Conservation (phyloP, 2,113 vertebrate species). For the Promerops cafer region DNA sequence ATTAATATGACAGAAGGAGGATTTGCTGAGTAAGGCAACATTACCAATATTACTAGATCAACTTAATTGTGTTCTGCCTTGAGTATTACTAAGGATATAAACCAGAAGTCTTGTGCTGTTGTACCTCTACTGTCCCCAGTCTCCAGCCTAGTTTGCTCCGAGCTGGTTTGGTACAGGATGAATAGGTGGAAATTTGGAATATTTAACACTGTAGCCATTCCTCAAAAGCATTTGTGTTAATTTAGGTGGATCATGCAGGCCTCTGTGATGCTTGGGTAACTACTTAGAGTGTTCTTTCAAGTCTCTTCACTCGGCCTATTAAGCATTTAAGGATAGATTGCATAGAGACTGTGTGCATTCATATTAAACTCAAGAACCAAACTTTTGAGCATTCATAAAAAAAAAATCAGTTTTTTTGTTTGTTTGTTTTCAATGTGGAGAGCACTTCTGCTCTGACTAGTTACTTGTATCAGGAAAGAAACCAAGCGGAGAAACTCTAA, state of each 20-base stretch:
- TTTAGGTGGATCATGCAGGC: not conserved
- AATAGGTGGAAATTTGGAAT: not conserved
- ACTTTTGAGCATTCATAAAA: not conserved
- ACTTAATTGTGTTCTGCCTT: not conserved
- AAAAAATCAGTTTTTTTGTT: not conserved
- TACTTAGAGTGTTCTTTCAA: not conserved
- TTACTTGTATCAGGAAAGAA: not conserved
- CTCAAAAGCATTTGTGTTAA: not conserved
- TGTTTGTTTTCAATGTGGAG: not conserved
- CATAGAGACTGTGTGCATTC: not conserved
- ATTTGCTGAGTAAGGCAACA: not conserved
- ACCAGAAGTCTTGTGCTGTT: not conserved
- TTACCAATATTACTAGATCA: not conserved
- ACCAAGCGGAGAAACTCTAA: not conserved
- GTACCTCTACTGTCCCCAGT: rapidly evolving
- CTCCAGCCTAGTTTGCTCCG: not conserved
- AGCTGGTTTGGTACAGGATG: not conserved
- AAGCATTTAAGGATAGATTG: not conserved
- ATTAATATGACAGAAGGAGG: not conserved
- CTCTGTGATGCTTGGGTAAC: not conserved
- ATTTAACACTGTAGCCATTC: not conserved
- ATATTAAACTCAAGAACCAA: not conserved
- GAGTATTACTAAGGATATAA: not conserved
- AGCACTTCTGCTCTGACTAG: not conserved
- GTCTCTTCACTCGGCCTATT: not conserved